These are phyloP conservation scores for Propithecus coquereli DNA, from an alignment of 2,113 vertebrate genomes.

Conservation along the genomic window DNA sequence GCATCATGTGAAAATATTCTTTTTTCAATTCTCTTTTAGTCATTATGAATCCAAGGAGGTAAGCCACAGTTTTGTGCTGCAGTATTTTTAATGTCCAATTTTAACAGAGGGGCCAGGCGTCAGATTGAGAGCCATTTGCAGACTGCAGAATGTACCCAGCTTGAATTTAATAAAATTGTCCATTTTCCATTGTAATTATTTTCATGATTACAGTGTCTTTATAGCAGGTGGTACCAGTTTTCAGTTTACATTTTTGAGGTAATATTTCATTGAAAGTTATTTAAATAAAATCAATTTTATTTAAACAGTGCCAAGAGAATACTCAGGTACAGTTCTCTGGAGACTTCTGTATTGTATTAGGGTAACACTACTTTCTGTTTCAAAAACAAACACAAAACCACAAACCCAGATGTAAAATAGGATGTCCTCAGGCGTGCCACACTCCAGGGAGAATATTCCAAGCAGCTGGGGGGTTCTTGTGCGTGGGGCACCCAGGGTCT, in stretches of 20 bases:
- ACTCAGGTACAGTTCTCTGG: not conserved
- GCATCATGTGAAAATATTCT: not conserved
- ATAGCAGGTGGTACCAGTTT: not conserved
- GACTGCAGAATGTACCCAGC: not conserved
- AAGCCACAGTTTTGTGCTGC: not conserved
- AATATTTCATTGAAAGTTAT: not conserved
- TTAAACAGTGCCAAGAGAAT: not conserved
- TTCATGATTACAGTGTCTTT: not conserved
- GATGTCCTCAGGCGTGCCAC: not conserved
- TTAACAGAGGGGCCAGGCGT: not conserved
- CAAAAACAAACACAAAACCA: not conserved
- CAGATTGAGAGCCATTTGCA: not conserved
- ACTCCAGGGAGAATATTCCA: not conserved
- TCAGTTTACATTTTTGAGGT: not conserved
- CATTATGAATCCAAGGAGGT: not conserved
- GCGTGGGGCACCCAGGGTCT: not conserved
- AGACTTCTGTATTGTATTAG: not conserved
- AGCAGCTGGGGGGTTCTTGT: not conserved
- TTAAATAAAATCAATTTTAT: not conserved
- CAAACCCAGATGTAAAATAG: not conserved
- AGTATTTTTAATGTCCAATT: not conserved
- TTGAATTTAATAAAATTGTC: not conserved
- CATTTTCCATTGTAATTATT: not conserved
- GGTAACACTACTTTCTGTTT: not conserved
- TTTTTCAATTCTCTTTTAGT: not conserved